These are phyloP conservation scores for Pseudopipra pipra DNA, from an alignment of 2,113 vertebrate genomes.

Conservation along the genomic window DNA sequence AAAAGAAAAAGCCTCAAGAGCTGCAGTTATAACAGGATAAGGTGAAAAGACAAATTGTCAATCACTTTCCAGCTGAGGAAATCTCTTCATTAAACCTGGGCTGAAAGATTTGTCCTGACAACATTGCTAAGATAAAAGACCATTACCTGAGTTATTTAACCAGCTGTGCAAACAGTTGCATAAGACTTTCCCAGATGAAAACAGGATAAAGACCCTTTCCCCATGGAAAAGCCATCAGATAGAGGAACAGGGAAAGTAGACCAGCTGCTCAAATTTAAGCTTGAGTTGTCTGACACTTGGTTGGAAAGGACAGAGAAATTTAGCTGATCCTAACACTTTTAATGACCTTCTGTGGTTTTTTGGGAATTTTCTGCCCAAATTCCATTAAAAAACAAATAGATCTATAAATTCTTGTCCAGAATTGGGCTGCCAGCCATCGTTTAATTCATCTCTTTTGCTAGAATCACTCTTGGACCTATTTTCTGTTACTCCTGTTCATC, in stretches of 20 bases:
- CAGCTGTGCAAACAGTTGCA: conserved; percentile 19
- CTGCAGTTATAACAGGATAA: not conserved
- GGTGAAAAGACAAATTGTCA: conserved; percentile 18
- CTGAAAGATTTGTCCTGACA: conserved; percentile 11
- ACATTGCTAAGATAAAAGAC: not conserved
- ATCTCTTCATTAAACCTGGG: conserved; percentile 28
- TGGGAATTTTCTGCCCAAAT: not conserved
- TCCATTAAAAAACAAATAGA: not conserved
- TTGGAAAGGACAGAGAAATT: not conserved
- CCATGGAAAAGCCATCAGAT: conserved; percentile 33
- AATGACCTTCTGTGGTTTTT: not conserved
- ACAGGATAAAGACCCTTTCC: conserved; percentile 11
- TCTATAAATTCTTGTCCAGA: not conserved
- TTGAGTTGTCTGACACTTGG: not conserved
- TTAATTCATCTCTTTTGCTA: not conserved
- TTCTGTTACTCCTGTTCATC: not conserved
- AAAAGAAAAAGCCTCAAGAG: not conserved
- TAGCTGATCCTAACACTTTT: not conserved
- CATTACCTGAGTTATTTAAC: conserved; percentile 15
- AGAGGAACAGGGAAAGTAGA: conserved; percentile 3
- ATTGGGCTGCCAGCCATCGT: not conserved
- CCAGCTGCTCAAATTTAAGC: not conserved
- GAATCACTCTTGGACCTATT: not conserved
- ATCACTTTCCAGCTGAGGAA: not conserved
- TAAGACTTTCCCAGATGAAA: conserved; percentile 24